These are phyloP conservation scores for Cyanoramphus novaezelandiae DNA, from an alignment of 2,113 vertebrate genomes.

Conservation along the genomic window DNA sequence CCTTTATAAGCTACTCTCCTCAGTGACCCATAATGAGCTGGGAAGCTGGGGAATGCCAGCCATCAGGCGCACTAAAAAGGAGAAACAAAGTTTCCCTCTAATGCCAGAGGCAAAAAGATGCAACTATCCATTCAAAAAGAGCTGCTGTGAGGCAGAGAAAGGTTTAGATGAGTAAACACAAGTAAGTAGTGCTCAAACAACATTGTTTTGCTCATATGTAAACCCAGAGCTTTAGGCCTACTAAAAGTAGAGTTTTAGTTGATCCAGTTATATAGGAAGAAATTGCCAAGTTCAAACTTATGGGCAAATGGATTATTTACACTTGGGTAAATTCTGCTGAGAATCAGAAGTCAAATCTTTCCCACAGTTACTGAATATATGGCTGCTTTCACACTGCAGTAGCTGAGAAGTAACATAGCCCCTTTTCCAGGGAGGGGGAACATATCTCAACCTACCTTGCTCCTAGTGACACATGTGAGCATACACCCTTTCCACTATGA, in stretches of 20 bases:
- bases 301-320: background rate
- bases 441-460: background rate
- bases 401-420: background rate
- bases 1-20: background rate
- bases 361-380: background rate
- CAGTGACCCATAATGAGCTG: background rate
- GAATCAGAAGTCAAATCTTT: background rate
- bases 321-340: background rate
- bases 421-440: background rate
- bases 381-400: background rate
- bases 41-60: background rate
- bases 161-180: background rate
- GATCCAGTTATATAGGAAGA: background rate
- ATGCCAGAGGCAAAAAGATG: background rate
- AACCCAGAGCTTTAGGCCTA: background rate
- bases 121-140: background rate
- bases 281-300: background rate
- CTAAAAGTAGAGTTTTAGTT: background rate
- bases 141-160: background rate
- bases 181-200: background rate
- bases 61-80: background rate
- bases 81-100: background rate
- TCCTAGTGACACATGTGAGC: background rate
- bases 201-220: background rate
- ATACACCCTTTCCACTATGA: background rate